Conservation (phyloP, 2,113 vertebrate species). For the Nettapus auritus region DNA sequence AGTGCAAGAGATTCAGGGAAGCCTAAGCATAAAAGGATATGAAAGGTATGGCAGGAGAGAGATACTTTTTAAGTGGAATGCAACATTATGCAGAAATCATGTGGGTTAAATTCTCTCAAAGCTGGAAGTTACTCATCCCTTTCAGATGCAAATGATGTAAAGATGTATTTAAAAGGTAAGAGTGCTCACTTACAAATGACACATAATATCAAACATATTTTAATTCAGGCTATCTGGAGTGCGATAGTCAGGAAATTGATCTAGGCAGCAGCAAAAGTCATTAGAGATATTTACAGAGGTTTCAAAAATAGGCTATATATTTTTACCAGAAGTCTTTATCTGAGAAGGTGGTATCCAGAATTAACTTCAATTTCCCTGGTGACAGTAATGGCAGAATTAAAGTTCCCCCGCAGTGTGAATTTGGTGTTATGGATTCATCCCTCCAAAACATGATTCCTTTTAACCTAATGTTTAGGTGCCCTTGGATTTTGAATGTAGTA, state of each 20-base stretch:
- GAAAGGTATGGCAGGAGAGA: slow-evolving; percentile 56
- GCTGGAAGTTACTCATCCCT: slow-evolving; percentile 72
- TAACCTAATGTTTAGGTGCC: not conserved
- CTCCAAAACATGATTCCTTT: slow-evolving; percentile 3
- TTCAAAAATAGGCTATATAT: slow-evolving; percentile 44
- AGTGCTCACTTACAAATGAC: slow-evolving; percentile 60
- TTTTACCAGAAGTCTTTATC: slow-evolving; percentile 28
- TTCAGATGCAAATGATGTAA: slow-evolving; percentile 80
- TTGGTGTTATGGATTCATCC: not conserved
- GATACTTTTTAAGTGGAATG: slow-evolving; percentile 65
- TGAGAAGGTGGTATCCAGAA: slow-evolving; percentile 36
- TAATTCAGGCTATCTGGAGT: slow-evolving; percentile 62
- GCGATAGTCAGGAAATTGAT: slow-evolving; percentile 49
- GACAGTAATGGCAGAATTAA: slow-evolving; percentile 20
- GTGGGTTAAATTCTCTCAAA: slow-evolving; percentile 61
- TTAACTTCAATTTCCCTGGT: slow-evolving; percentile 36
- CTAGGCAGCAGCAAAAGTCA: slow-evolving; percentile 34
- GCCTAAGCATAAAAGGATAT: slow-evolving; percentile 42
- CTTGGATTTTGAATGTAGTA: not conserved
- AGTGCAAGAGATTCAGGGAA: slow-evolving; percentile 42
- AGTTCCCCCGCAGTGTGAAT: not conserved
- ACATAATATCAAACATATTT: slow-evolving; percentile 47
- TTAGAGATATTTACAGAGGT: slow-evolving; percentile 47
- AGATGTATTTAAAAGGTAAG: slow-evolving; percentile 68
- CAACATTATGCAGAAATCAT: slow-evolving; percentile 60